Evolutionary conservation across 2,113 vertebrate species (phyloP), one percentile per base, ranked within the genome.

Genomic region (Crotophaga sulcirostris): DNA sequence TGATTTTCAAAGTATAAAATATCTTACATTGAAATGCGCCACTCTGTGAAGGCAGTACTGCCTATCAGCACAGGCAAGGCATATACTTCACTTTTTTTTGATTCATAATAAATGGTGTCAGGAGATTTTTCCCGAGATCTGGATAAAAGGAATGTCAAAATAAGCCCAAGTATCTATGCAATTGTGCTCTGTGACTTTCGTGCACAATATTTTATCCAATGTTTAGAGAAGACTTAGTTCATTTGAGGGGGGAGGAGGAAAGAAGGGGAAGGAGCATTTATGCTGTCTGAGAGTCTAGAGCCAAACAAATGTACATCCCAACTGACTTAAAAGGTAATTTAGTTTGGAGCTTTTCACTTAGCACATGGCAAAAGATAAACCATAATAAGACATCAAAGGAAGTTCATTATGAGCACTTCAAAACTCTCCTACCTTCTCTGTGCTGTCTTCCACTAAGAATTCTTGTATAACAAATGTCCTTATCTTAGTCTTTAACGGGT

Each of bases 351-450:
- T 93, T 97, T 97, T 97, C 97, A 94, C 66, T 95, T 67, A 88
- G 91, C 93, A 96, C 94, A 89, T 97, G 94, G 13, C 70, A 24
- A 84, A 95, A 95, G 95, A 97, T 95, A 97, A 97, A 92, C 18
- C 52, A 51, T 54, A 69, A 38, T 72, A 93, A 95, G 68, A 74
- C 44, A 80, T 86, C 84, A 90, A 76, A 92, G 59, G 25, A 84
- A 90, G 42, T 83, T 94, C 60, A 40, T 80, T 54, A 59, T 16
- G 23, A 77, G 33, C n/a, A 66, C 33, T 89, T 31, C 6, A 62
- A 76, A 86, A 80, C 31, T 90, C 26, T 51, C 25, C 13, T 64
- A 31, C n/a, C 58, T 90, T 86, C 28, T 69, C 55, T 2, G 1
- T 29, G 42, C 31, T 69, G 10, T 62, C 45, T 69, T 86, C 26